Percentiles rank a stretch among this genome's conserved stretches.
These are phyloP conservation scores for Aporophyla lueneburgensis DNA, from an alignment of 2,888 invertebrate genomes.

Conservation along the genomic window DNA sequence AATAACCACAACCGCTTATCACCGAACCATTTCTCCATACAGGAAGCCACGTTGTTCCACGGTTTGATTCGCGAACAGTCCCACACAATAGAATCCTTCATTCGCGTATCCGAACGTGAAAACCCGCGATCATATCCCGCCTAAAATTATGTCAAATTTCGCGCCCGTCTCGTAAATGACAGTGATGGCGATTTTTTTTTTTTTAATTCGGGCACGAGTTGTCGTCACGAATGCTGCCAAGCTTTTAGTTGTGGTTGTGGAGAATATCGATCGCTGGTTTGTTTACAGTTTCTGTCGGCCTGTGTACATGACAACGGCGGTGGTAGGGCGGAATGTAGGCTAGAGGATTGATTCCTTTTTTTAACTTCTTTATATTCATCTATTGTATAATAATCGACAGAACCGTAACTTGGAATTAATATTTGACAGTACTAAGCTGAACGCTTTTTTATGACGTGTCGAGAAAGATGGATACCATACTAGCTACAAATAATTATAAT, in stretches of 20 bases:
- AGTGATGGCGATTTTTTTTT: conserved; percentile 52
- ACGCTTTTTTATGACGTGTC: too few species aligned
- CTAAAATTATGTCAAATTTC: conserved; percentile 74
- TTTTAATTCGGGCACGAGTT: conserved; percentile 69
- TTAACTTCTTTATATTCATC: conserved; percentile 10
- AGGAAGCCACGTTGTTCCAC: conserved; percentile 89
- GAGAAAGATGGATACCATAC: background rate
- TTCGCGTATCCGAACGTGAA: conserved; percentile 80
- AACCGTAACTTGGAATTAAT: background rate
- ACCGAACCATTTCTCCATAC: conserved; percentile 98
- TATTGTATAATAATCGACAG: background rate
- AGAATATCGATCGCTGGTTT: conserved; percentile 87
- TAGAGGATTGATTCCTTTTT: conserved; percentile 64
- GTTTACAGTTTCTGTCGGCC: conserved; percentile 88
- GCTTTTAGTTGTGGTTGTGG: conserved; percentile 81
- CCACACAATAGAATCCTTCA: conserved; percentile 78
- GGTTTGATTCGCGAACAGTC: conserved; percentile 81
- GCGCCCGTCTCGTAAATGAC: conserved; percentile 60
- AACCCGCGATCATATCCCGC: conserved; percentile 80
- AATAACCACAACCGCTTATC: conserved; percentile 97
- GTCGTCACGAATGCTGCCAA: conserved; percentile 77
- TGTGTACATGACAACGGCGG: conserved; percentile 90
- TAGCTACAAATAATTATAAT: background rate
- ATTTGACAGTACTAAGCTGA: background rate
- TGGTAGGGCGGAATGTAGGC: conserved; percentile 80